Evolutionary conservation across 2,113 vertebrate species (phyloP).

Genomic region (Bubalus kerabau): DNA sequence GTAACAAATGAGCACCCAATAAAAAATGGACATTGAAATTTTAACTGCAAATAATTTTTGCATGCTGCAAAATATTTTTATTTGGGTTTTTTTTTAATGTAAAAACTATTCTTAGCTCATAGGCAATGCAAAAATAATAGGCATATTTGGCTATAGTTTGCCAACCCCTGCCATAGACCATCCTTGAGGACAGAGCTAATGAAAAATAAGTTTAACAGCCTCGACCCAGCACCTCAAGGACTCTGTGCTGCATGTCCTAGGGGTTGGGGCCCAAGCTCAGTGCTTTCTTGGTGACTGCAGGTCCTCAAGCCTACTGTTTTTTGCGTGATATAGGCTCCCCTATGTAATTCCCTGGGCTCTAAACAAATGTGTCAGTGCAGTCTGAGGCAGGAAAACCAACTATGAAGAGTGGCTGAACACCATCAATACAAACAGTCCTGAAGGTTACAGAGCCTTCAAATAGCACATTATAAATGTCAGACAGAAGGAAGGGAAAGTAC

Average conservation of each 20-base stretch:
- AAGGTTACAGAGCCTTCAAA: not conserved
- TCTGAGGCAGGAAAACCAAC: not conserved
- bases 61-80: not conserved
- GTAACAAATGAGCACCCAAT: not conserved
- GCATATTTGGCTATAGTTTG: not conserved
- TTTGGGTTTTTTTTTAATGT: not conserved
- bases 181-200: not conserved
- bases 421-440: not conserved
- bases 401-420: not conserved
- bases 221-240: not conserved
- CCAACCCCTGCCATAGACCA: not conserved
- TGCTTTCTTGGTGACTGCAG: not conserved
- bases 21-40: not conserved
- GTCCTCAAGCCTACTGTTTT: not conserved
- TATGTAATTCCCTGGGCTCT: not conserved
- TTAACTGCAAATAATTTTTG: not conserved
- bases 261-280: not conserved
- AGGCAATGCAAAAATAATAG: not conserved
- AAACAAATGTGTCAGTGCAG: not conserved
- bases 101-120: not conserved
- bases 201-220: not conserved
- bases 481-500: not conserved
- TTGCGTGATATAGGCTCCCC: not conserved
- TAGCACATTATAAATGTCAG: not conserved
- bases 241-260: accelerated